Evolutionary conservation across 1,140 invertebrate species (phyloP).

Genomic region (Drosophila guanche): DNA sequence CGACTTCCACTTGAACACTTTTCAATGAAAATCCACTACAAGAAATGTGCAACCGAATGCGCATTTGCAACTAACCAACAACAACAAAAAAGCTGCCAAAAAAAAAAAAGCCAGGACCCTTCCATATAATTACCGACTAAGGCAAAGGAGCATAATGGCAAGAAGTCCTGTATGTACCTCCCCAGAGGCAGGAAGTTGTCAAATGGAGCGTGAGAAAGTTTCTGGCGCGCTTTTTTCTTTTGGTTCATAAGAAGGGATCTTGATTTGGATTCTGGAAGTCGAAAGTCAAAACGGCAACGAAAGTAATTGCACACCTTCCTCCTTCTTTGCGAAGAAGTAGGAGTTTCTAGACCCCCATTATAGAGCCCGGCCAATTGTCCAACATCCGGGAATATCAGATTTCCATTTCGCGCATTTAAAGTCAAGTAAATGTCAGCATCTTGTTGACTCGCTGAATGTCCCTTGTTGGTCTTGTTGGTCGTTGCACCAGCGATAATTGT

Average conservation of each 20-base stretch:
- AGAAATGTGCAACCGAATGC: constrained; percentile 78
- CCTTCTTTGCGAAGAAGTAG: constrained; percentile 31
- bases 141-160: constrained; percentile 13
- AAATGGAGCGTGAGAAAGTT: constrained; percentile 74
- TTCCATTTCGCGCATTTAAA: constrained; percentile 59
- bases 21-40: constrained; percentile 69
- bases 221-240: constrained; percentile 69
- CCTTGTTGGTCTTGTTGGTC: constrained; percentile 26
- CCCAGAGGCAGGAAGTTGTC: constrained; percentile 55
- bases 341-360: constrained; percentile 48
- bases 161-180: constrained; percentile 13
- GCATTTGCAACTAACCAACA: constrained; percentile 61
- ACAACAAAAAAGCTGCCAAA: constrained; percentile 36
- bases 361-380: constrained; percentile 66
- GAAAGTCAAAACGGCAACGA: constrained; percentile 65
- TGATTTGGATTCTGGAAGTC: constrained; percentile 26
- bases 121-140: constrained; percentile 33
- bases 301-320: constrained; percentile 70
- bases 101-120: constrained; percentile 9
- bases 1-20: constrained; percentile 79
- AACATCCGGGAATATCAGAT: constrained; percentile 73
- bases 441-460: constrained; percentile 35
- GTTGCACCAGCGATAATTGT: constrained; percentile 31
- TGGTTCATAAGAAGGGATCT: background rate
- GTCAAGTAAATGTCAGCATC: constrained; percentile 75